phyloP scores from a whole-genome alignment of 2,797 vertebrate genomes.

The Todus mexicanus region DNA sequence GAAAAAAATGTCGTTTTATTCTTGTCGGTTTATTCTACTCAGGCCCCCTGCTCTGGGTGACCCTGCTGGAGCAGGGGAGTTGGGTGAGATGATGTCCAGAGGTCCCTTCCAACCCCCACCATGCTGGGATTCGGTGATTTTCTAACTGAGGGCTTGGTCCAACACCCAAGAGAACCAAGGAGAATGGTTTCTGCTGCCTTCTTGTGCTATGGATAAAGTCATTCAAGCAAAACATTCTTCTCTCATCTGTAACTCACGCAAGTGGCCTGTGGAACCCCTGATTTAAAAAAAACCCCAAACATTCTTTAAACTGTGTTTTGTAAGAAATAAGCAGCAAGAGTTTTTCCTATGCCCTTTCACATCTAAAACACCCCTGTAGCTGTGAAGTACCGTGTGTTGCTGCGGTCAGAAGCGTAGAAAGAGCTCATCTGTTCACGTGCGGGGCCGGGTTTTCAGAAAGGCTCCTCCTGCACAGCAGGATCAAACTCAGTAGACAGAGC shows the following conservation, averaged over 20 bases:
- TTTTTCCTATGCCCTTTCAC: not conserved
- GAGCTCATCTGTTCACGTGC: not conserved
- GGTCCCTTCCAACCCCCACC: not conserved
- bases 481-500: not conserved
- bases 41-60: not conserved
- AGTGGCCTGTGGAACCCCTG: not conserved
- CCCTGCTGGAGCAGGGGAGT: no score
- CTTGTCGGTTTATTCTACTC: not conserved
- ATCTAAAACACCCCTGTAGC: not conserved
- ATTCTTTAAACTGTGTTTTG: not conserved
- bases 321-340: not conserved
- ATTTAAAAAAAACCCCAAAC: not conserved
- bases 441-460: not conserved
- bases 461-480: not conserved
- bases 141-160: not conserved
- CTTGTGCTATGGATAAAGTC: not conserved
- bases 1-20: not conserved
- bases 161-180: not conserved
- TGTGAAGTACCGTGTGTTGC: not conserved
- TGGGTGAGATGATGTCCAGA: not conserved
- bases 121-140: not conserved
- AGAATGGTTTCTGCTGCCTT: not conserved
- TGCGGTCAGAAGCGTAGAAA: not conserved
- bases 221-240: not conserved
- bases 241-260: not conserved